Conservation (phyloP, 1,140 invertebrate species). For the Plutomurus gul region DNA sequence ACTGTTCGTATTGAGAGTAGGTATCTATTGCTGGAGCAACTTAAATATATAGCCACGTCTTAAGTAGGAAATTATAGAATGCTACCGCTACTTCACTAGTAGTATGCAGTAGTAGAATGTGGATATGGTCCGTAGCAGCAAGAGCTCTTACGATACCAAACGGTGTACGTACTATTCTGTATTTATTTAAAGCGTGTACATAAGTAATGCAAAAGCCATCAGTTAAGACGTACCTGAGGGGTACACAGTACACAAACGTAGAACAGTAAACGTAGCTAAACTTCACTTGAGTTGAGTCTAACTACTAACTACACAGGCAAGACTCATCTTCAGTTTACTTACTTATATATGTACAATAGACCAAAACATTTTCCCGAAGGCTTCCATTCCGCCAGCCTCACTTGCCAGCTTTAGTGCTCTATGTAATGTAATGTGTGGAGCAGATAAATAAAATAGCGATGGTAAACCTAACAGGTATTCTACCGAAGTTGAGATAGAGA, state of each 20-base stretch:
- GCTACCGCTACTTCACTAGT: too few species aligned
- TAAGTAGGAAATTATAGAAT: too few species aligned
- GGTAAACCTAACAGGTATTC: background rate
- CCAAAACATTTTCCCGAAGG: constrained; percentile 8
- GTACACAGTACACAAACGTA: background rate
- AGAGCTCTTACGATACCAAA: too few species aligned
- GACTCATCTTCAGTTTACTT: background rate
- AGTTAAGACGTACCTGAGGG: too few species aligned
- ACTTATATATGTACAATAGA: background rate
- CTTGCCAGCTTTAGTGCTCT: background rate
- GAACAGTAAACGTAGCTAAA: background rate
- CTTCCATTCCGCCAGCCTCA: background rate
- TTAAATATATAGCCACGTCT: too few species aligned
- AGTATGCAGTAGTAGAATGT: too few species aligned
- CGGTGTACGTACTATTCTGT: too few species aligned
- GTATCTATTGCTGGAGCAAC: too few species aligned
- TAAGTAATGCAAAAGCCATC: too few species aligned
- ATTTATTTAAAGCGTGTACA: too few species aligned
- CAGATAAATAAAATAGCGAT: background rate
- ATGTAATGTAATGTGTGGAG: background rate
- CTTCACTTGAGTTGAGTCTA: background rate
- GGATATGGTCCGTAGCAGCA: too few species aligned
- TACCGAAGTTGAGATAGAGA: background rate
- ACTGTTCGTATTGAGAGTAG: too few species aligned
- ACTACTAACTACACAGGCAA: background rate